These are phyloP conservation scores for Xenus cinereus DNA, from an alignment of 2,113 vertebrate species.

Conservation along the genomic window DNA sequence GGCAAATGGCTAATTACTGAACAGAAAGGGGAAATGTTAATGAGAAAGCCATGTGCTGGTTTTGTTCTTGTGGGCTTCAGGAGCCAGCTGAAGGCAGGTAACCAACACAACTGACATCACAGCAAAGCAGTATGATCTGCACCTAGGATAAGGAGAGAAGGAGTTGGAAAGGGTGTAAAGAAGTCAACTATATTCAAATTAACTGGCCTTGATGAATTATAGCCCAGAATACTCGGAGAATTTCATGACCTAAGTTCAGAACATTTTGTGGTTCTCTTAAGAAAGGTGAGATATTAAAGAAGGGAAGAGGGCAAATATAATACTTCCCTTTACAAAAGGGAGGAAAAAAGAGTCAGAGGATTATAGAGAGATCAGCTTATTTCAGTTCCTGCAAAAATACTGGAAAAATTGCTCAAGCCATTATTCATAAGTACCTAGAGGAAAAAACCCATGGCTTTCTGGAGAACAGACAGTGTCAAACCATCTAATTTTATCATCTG, in stretches of 20 bases:
- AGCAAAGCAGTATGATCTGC: neutral
- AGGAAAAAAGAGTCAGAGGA: neutral
- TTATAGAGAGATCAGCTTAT: neutral
- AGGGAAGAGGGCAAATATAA: neutral
- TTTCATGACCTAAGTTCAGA: neutral
- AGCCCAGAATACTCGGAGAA: neutral
- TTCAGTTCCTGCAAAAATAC: conserved; percentile 32
- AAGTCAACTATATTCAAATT: neutral
- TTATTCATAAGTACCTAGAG: neutral
- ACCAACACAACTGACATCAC: neutral
- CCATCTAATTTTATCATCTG: conserved; percentile 18
- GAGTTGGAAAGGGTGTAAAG: neutral
- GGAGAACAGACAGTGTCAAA: neutral
- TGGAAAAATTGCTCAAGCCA: conserved; percentile 15
- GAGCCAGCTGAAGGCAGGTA: neutral
- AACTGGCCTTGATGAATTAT: neutral
- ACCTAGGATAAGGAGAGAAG: neutral
- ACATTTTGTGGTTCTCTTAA: neutral
- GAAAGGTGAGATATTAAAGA: neutral
- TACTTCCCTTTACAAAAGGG: neutral
- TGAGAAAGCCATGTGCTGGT: neutral
- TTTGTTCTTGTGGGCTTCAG: neutral
- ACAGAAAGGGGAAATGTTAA: neutral
- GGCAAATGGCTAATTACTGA: neutral
- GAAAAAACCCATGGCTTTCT: neutral